Evolutionary conservation across 2,888 invertebrate species (phyloP).

Genomic region (Luffia ferchaultella): DNA sequence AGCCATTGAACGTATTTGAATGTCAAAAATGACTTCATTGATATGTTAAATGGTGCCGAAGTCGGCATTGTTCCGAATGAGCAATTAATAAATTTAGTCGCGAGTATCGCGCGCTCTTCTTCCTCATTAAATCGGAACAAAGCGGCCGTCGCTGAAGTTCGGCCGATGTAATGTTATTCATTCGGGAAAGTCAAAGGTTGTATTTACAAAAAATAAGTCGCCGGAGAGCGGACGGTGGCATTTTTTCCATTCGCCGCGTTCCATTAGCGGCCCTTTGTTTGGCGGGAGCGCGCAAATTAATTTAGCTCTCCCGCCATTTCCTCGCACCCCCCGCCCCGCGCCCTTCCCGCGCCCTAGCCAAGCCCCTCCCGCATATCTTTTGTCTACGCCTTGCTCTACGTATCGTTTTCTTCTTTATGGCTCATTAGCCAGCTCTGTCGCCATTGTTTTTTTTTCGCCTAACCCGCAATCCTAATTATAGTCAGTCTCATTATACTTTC

Average conservation of each 20-base stretch:
- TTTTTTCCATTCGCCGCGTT: conserved; percentile 67
- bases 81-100: conserved; percentile 37
- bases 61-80: conserved; percentile 34
- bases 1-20: no score
- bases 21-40: no score
- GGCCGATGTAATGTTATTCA: conserved; percentile 63
- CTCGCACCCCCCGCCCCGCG: conserved; percentile 35
- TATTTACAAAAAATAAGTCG: conserved; percentile 45
- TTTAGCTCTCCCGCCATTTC: conserved; percentile 67
- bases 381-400: conserved; percentile 65
- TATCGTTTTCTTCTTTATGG: conserved; percentile 68
- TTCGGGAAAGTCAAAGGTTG: conserved; percentile 63
- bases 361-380: conserved; percentile 54
- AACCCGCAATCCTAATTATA: conserved; percentile 58
- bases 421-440: conserved; percentile 64
- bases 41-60: not conserved
- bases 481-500: conserved; percentile 22
- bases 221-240: conserved; percentile 65
- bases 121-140: conserved; percentile 55
- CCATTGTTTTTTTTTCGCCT: conserved; percentile 60
- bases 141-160: conserved; percentile 45
- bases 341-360: conserved; percentile 1
- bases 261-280: conserved; percentile 68
- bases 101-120: conserved; percentile 42
- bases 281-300: conserved; percentile 67